Conservation (phyloP, 2,888 invertebrate species). For the Altica lythri region DNA sequence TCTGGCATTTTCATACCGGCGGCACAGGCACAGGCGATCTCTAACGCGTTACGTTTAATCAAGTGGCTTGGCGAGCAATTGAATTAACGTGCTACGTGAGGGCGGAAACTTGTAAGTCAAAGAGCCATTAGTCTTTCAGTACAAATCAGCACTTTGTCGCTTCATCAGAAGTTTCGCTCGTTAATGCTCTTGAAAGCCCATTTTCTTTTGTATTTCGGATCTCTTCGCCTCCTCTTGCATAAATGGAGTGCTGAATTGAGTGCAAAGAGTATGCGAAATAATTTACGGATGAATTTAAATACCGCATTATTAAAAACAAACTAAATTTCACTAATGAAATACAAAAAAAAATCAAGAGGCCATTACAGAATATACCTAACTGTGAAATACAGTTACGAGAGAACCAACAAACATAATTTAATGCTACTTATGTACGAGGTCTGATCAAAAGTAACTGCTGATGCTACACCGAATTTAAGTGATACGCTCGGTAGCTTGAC, state of each 20-base stretch:
- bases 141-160: slow-evolving; percentile 56
- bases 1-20: slow-evolving; percentile 44
- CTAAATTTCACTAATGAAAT: too few species aligned
- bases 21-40: slow-evolving; percentile 39
- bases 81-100: slow-evolving; percentile 55
- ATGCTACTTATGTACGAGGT: too few species aligned
- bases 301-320: too few species aligned
- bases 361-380: too few species aligned
- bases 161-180: slow-evolving; percentile 48
- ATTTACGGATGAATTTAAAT: slow-evolving; percentile 23
- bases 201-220: slow-evolving; percentile 27
- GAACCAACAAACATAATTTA: too few species aligned
- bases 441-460: too few species aligned
- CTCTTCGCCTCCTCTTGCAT: slow-evolving; percentile 8
- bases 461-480: too few species aligned
- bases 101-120: slow-evolving; percentile 55
- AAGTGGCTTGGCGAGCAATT: slow-evolving; percentile 49
- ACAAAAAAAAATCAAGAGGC: too few species aligned
- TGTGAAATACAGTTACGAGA: too few species aligned
- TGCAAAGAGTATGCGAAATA: slow-evolving; percentile 21
- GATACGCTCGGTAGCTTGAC: too few species aligned
- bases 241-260: slow-evolving; percentile 21
- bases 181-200: slow-evolving; percentile 31
- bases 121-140: slow-evolving; percentile 55
- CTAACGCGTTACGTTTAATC: slow-evolving; percentile 54